Conservation (phyloP, 2,888 invertebrate species). For the Uloborus plumipes region DNA sequence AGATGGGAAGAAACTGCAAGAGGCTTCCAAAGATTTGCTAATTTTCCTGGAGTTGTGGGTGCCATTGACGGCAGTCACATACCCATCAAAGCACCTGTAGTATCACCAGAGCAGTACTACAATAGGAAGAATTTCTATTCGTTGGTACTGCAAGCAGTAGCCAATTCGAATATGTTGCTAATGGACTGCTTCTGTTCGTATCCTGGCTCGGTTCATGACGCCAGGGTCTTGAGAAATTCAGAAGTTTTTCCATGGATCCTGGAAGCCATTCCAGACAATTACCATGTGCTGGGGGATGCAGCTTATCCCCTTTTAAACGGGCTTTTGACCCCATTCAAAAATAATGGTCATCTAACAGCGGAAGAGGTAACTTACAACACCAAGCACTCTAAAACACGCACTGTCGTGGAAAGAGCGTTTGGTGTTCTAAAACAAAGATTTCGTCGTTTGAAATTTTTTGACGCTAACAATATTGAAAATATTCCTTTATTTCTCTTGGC, state of each 20-base stretch:
- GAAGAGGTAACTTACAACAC: too few species aligned
- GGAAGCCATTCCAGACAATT: neutral
- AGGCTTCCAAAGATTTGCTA: too few species aligned
- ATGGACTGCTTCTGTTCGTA: slow-evolving; percentile 3
- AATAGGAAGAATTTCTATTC: neutral
- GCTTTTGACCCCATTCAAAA: too few species aligned
- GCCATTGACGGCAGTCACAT: neutral
- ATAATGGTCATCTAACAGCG: too few species aligned
- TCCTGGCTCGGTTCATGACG: slow-evolving; percentile 4
- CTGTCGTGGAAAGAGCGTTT: neutral
- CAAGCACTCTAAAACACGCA: neutral
- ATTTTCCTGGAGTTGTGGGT: too few species aligned
- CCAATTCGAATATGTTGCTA: neutral
- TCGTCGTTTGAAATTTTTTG: neutral
- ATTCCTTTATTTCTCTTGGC: neutral
- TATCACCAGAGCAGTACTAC: neutral
- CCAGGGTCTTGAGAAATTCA: neutral
- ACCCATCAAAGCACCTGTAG: neutral
- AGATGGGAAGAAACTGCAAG: too few species aligned
- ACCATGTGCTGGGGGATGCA: neutral
- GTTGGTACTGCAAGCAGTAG: neutral
- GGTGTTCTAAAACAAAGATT: neutral
- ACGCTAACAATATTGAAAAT: neutral
- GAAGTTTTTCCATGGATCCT: neutral
- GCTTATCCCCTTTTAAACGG: slow-evolving; percentile 1